Evolutionary conservation across 2,113 vertebrate genomes (phyloP), one percentile per base, ranked within the genome.

Genomic region (Pseudopodoces humilis): DNA sequence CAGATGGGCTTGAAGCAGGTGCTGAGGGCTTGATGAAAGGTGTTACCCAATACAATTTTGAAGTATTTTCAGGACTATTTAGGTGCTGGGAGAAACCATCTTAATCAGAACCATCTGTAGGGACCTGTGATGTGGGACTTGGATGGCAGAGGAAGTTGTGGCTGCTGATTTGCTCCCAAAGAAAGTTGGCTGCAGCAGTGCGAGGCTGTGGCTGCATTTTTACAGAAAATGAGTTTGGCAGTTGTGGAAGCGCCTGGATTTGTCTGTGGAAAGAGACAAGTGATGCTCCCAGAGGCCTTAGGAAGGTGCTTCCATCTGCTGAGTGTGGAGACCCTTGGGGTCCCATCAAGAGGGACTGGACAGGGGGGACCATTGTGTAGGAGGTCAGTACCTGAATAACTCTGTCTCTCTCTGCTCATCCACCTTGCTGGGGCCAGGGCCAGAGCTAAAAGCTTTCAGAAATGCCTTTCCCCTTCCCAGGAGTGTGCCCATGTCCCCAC

Each of bases 311-410:
- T 24, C 24, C 35, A 23, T 33, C 30, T 5, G 22, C 35, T 70
- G 52, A 64, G 23, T 8, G 5, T 19, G 44, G n/a, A 78, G 6
- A 62, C 23, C 60, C 28, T 41, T 0, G 0, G 37, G 46, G 31
- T 35, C 1, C 3, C 30, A 62, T 33, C 0, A 2, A 50, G 65
- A 50, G 60, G 82, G 30, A 11, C 44, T 18, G 37, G 25, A 23
- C 7, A 15, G 1, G 0, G 14, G 16, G 30, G 10, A 39, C 8
- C 1, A 2, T 4, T 83, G n/a, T 71, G 14, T 5, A 13, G 25
- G 52, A 43, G 25, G 3, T 43, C 39, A 76, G 53, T 24, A 50
- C 21, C 35, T 3, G 1, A 53, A 12, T 19, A 76, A n/a, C 44
- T 39, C 16, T 76, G 37, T n/a, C 11, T 25, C 11, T 2, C 31